phyloP scores from a whole-genome alignment of 2,797 vertebrate species.

The Coracias cyanogaster region DNA sequence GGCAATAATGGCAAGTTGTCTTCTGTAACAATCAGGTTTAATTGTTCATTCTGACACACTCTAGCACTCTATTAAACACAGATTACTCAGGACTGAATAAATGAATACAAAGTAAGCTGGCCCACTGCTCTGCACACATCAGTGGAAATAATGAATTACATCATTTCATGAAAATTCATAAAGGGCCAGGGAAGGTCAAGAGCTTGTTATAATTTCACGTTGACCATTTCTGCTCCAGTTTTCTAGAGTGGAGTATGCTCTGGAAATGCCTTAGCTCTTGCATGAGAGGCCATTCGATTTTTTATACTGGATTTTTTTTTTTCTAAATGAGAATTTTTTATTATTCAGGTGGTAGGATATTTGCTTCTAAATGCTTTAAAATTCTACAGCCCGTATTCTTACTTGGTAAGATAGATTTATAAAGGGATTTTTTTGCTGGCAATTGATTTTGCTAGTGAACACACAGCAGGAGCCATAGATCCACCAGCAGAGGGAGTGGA shows the following conservation, averaged over 20 bases:
- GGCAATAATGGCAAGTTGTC: conserved; percentile 64
- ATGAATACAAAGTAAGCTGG: conserved; percentile 72
- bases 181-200: conserved; percentile 58
- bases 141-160: conserved; percentile 66
- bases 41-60: conserved; percentile 77
- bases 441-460: background rate
- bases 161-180: conserved; percentile 63
- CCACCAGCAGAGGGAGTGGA: background rate
- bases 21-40: conserved; percentile 74
- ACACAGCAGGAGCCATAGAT: background rate
- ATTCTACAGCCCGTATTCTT: background rate
- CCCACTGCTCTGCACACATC: conserved; percentile 29
- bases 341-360: background rate
- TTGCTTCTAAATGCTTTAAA: conserved; percentile 11
- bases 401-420: background rate
- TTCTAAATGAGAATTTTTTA: background rate
- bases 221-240: conserved; percentile 46
- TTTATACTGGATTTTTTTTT: background rate
- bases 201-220: conserved; percentile 28
- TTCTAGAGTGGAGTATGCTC: conserved; percentile 15
- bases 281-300: background rate
- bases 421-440: background rate
- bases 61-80: conserved; percentile 73
- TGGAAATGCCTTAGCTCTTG: background rate
- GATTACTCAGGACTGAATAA: conserved; percentile 77